A percentile compares a stretch with the other conserved stretches of the same genome.
phyloP scores from a whole-genome alignment of 2,113 vertebrate species.

The Zapus hudsonius region DNA sequence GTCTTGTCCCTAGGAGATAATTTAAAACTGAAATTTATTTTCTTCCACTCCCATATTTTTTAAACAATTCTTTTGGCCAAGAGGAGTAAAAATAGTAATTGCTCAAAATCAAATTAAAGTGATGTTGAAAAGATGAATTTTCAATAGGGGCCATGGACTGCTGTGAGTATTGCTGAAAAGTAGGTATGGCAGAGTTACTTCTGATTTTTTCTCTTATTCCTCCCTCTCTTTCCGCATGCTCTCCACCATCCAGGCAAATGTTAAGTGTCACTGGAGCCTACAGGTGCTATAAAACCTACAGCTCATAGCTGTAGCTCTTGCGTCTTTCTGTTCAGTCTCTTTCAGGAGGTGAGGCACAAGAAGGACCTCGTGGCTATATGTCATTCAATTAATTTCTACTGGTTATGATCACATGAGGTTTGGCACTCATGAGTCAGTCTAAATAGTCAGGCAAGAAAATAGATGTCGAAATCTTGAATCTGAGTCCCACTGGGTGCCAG shows the following conservation, averaged over 20 bases:
- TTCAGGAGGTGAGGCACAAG: neutral
- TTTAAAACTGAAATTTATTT: constrained; percentile 25
- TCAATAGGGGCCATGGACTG: neutral
- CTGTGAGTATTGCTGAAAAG: neutral
- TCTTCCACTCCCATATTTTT: neutral
- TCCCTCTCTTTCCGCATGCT: neutral
- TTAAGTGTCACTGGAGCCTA: neutral
- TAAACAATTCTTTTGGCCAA: neutral
- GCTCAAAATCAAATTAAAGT: neutral
- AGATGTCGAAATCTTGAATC: neutral
- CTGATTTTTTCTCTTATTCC: neutral
- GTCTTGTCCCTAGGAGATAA: neutral
- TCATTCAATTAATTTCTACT: neutral
- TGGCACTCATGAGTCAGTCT: neutral
- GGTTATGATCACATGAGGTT: neutral
- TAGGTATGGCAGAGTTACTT: neutral
- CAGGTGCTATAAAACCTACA: neutral
- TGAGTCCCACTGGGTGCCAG: neutral
- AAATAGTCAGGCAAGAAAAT: neutral
- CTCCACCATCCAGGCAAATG: neutral
- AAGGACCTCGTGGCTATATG: neutral
- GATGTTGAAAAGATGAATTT: neutral
- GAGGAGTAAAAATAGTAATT: neutral
- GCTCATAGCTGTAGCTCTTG: too few relatives aligned
- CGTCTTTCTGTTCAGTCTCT: neutral